phyloP scores from a whole-genome alignment of 2,113 vertebrate genomes.

The Myotis lucifugus region DNA sequence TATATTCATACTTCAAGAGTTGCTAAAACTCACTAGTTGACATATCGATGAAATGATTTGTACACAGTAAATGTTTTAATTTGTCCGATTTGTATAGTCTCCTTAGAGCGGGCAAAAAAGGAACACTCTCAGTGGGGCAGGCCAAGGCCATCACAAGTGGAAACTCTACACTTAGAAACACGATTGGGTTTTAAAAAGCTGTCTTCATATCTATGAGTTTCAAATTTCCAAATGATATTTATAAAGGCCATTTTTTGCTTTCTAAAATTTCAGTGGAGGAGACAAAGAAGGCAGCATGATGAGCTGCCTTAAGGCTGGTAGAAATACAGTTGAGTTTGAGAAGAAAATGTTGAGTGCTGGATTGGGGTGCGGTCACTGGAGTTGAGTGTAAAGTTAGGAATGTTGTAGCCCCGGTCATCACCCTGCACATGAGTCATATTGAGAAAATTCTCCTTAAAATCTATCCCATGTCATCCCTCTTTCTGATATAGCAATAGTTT shows the following conservation, averaged over 20 bases:
- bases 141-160: not conserved
- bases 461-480: not conserved
- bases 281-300: constrained; percentile 19
- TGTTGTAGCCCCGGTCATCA: not conserved
- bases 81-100: not conserved
- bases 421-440: not conserved
- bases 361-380: not conserved
- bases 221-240: not conserved
- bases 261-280: not conserved
- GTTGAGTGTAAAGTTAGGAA: not conserved
- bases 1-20: not conserved
- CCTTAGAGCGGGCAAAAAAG: not conserved
- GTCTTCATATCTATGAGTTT: not conserved
- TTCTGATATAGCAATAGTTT: not conserved
- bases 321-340: not conserved
- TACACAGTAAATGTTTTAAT: not conserved
- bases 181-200: not conserved
- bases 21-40: not conserved
- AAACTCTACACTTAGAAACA: not conserved
- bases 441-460: not conserved
- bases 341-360: not conserved
- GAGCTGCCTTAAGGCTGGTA: not conserved
- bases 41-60: not conserved
- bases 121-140: not conserved
- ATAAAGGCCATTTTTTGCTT: not conserved